Evolutionary conservation across 2,113 vertebrate species (phyloP).

Genomic region (Gulo gulo): DNA sequence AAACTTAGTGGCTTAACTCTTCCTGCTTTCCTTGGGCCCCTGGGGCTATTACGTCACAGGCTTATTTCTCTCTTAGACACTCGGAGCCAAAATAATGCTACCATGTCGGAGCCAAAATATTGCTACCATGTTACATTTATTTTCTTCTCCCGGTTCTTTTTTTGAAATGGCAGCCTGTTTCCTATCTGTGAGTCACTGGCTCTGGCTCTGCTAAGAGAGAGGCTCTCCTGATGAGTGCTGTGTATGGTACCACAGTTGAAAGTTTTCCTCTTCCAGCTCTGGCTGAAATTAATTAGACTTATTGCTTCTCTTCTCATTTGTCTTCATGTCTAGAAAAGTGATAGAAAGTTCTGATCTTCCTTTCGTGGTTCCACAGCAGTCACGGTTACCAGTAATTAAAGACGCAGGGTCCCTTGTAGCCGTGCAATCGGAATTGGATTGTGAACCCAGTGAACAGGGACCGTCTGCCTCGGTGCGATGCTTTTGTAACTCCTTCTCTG

Average conservation of each 20-base stretch:
- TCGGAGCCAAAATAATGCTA: not conserved
- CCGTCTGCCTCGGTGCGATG: not conserved
- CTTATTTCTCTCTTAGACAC: not conserved
- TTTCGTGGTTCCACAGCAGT: constrained; percentile 22
- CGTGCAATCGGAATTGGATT: not conserved
- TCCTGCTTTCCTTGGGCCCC: not conserved
- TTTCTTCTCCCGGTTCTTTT: not conserved
- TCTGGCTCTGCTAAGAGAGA: not conserved
- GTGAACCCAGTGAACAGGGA: constrained; percentile 11
- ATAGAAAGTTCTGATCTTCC: constrained; percentile 59
- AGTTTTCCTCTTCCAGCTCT: constrained; percentile 51
- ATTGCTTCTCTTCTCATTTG: constrained; percentile 61
- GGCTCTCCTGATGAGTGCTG: not conserved
- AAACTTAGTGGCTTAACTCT: not conserved
- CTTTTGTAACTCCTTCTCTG: not conserved
- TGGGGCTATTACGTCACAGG: not conserved
- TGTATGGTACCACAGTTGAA: not conserved
- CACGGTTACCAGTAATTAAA: constrained; percentile 52
- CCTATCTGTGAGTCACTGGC: not conserved
- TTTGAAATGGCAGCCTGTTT: not conserved
- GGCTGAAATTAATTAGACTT: constrained; percentile 67
- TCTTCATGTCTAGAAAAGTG: constrained; percentile 62
- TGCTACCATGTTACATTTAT: not conserved
- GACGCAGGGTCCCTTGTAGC: not conserved
- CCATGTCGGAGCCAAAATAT: not conserved